A percentile compares a stretch with the other conserved stretches of the same genome.
phyloP scores from a whole-genome alignment of 2,113 vertebrate genomes.

The Cebidichthys violaceus region DNA sequence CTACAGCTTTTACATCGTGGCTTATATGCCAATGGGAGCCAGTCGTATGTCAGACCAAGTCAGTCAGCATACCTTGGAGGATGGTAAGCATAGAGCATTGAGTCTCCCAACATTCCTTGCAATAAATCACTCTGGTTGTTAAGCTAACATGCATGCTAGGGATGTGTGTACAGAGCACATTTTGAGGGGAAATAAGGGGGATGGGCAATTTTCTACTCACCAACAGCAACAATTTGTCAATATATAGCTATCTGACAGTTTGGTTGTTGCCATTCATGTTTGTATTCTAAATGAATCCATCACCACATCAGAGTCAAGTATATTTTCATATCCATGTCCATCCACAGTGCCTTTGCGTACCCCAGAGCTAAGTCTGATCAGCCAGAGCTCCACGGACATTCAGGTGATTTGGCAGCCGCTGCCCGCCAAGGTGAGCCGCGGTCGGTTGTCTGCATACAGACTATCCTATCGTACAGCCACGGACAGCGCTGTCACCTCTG shows the following conservation, averaged over 20 bases:
- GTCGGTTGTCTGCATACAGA: conserved; percentile 89
- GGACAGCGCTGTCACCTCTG: conserved; percentile 84
- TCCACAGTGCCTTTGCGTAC: conserved; percentile 92
- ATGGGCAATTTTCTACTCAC: background rate
- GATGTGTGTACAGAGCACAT: conserved; percentile 47
- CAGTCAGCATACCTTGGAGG: conserved; percentile 93
- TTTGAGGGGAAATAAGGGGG: conserved; percentile 33
- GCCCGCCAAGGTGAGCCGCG: conserved; percentile 89
- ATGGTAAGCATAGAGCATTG: conserved; percentile 86
- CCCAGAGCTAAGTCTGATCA: conserved; percentile 93
- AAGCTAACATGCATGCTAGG: conserved; percentile 54
- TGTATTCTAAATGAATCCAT: background rate
- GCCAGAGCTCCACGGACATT: conserved; percentile 92
- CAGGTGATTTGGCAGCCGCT: conserved; percentile 94
- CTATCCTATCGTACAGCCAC: conserved; percentile 91
- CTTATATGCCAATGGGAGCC: conserved; percentile 98
- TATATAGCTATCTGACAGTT: background rate
- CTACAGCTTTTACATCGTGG: conserved; percentile 98
- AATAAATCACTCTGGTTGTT: conserved; percentile 70
- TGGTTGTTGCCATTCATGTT: background rate
- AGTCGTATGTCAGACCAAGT: conserved; percentile 99
- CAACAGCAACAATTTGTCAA: background rate
- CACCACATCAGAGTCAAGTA: background rate
- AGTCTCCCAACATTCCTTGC: conserved; percentile 61
- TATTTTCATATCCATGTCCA: conserved; percentile 2